Evolutionary conservation across 2,113 vertebrate genomes (phyloP), one percentile per base, ranked within the genome.

Genomic region (Cavia aperea): DNA sequence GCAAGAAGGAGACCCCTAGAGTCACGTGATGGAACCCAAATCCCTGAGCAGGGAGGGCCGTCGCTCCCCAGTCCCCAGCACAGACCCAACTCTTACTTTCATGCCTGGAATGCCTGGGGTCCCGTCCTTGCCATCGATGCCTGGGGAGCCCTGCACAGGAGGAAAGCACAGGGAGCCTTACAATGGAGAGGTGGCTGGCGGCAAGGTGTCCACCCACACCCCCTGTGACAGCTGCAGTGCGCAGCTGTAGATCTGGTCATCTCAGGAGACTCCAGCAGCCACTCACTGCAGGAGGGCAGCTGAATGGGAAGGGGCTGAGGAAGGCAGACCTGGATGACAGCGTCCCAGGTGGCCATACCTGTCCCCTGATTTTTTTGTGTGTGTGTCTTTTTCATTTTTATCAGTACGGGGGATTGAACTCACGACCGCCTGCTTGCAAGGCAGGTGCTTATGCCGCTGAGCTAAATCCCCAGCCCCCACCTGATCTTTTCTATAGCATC

Each of bases 121-220:
- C 46, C 99, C 99, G 0, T 99, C 99, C 96, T 99, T 99, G 94
- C 99, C 99, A n/a, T 99, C 99, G 19, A 99, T 99, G 77, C 99
- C 99, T 0, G 99, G 99, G 70, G 99, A 98, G 92, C 99, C 99
- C 99, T 99, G 97, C 11, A 62, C 72, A 94, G 81, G 85, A 89
- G 43, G 94, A 90, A 96, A 89, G 33, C 62, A 14, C 86, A 87
- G 63, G 39, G 83, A 86, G 15, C 81, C 36, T 92, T 54, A 87
- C 46, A 33, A 33, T 39, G 39, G 39, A 46, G 63, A 87, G 60
- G 66, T 33, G 54, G 62, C 58, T 84, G 36, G 51, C 16, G 23
- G 62, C 81, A 65, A 26, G 82, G 21, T 77, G 46, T 77, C 68
- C 43, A n/a, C 39, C 56, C 77, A 6, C 1, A 18, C 29, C 33